Conservation (phyloP, 2,797 vertebrate species). For the Eupleurogrammus muticus region DNA sequence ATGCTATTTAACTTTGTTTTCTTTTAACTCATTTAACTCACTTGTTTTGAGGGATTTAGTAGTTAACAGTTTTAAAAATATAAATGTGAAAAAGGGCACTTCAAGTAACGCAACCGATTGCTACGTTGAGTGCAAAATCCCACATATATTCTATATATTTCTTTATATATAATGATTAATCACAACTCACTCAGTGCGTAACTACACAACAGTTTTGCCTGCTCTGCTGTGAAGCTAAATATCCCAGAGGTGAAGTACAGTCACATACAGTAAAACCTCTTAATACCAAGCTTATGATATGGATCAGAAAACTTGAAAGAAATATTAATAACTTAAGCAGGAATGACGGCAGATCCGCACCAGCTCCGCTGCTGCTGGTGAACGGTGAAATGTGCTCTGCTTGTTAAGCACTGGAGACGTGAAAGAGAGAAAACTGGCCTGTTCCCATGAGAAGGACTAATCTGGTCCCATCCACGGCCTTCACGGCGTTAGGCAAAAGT, state of each 20-base stretch:
- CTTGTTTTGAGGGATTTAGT: conserved; percentile 30
- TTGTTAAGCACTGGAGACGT: neutral
- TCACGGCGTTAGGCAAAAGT: neutral
- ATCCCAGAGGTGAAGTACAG: neutral
- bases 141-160: no score
- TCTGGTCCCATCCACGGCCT: neutral
- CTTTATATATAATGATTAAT: no score
- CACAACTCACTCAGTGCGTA: neutral
- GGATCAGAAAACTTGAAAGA: conserved; percentile 41
- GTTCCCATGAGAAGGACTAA: neutral
- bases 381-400: neutral
- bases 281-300: conserved; percentile 49
- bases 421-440: neutral
- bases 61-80: conserved; percentile 12
- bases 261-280: conserved; percentile 22
- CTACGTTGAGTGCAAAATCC: no score
- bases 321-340: conserved; percentile 40
- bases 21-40: conserved; percentile 33
- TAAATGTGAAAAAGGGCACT: conserved; percentile 1
- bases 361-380: neutral
- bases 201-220: neutral
- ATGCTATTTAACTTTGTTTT: conserved; percentile 28
- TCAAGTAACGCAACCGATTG: no score
- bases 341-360: conserved; percentile 22
- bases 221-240: conserved; percentile 7